A percentile compares a stretch with the other conserved stretches of the same genome.
Conservation (phyloP, 2,113 vertebrate genomes). For the Ptychochromis oligacanthus region DNA sequence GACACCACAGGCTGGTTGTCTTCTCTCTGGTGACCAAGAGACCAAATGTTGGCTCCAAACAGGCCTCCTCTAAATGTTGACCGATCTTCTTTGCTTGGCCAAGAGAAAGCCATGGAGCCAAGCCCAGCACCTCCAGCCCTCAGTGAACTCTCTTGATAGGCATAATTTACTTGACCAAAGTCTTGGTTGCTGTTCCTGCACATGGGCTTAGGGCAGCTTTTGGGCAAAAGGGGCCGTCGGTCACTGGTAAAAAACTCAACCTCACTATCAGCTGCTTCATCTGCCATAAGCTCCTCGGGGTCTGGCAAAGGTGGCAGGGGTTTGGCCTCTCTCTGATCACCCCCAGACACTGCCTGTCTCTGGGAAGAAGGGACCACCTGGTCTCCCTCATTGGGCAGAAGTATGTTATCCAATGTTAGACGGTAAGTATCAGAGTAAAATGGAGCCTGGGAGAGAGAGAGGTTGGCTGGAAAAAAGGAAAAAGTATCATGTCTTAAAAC, state of each 20-base stretch:
- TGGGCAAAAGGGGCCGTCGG: constrained; percentile 82
- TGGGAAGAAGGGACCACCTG: constrained; percentile 84
- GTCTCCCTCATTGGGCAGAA: constrained; percentile 77
- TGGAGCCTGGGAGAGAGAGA: constrained; percentile 39
- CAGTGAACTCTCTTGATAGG: constrained; percentile 83
- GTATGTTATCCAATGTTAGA: constrained; percentile 54
- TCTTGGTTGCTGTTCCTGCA: constrained; percentile 84
- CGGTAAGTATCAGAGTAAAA: constrained; percentile 54
- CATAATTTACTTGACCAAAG: constrained; percentile 89
- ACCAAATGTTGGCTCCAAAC: constrained; percentile 36
- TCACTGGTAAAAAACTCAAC: constrained; percentile 94
- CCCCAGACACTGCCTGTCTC: constrained; percentile 81
- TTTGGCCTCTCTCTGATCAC: constrained; percentile 82
- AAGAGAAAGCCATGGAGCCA: constrained; percentile 59
- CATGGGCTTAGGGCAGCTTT: constrained; percentile 70
- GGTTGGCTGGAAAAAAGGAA: constrained; percentile 49
- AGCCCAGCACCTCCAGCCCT: background rate
- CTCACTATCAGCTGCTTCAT: constrained; percentile 89
- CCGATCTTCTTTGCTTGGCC: constrained; percentile 61
- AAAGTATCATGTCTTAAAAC: constrained; percentile 8
- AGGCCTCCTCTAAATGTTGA: background rate
- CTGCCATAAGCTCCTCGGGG: constrained; percentile 76
- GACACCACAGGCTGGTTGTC: constrained; percentile 18
- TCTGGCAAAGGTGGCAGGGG: constrained; percentile 91
- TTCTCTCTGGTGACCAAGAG: constrained; percentile 25